These are phyloP conservation scores for Panonychus citri DNA, from an alignment of 1,140 invertebrate species.

Conservation along the genomic window DNA sequence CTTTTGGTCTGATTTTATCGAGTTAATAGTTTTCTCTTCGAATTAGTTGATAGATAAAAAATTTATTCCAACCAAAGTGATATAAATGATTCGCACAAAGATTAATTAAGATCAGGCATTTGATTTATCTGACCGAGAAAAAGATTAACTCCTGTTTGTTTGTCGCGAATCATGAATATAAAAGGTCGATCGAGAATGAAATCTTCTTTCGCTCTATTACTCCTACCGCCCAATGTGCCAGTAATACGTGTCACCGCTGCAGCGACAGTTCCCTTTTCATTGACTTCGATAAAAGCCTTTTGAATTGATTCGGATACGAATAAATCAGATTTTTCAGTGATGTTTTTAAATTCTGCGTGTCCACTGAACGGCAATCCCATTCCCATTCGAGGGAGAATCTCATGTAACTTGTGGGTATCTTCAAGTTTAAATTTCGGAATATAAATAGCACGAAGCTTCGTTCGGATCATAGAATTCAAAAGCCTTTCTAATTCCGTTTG, in stretches of 20 bases:
- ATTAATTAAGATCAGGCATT: too few relatives aligned
- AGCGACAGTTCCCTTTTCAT: constrained; percentile 25
- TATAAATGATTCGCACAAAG: too few relatives aligned
- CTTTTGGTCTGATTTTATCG: too few relatives aligned
- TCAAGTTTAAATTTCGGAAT: constrained; percentile 56
- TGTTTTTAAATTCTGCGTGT: constrained; percentile 32
- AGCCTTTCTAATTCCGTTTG: too few relatives aligned
- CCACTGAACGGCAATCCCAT: constrained; percentile 37
- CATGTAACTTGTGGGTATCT: constrained; percentile 34
- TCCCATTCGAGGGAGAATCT: constrained; percentile 37
- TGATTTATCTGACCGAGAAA: constrained; percentile 32
- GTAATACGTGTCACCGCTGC: constrained; percentile 19
- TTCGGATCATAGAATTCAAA: too few relatives aligned
- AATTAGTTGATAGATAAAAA: too few relatives aligned
- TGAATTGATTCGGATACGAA: constrained; percentile 21
- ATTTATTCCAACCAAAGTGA: too few relatives aligned
- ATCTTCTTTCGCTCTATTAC: too few relatives aligned
- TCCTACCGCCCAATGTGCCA: not conserved
- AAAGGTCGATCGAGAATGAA: constrained; percentile 50
- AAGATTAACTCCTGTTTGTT: constrained; percentile 30
- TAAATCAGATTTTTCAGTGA: constrained; percentile 26
- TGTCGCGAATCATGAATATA: constrained; percentile 41
- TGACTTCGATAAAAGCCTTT: constrained; percentile 23
- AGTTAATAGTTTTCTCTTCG: too few relatives aligned
- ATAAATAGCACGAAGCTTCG: constrained; percentile 20